Base-by-base conservation (phyloP, 92 coral and sea anemone species). In the Muricea muricata region DNA sequence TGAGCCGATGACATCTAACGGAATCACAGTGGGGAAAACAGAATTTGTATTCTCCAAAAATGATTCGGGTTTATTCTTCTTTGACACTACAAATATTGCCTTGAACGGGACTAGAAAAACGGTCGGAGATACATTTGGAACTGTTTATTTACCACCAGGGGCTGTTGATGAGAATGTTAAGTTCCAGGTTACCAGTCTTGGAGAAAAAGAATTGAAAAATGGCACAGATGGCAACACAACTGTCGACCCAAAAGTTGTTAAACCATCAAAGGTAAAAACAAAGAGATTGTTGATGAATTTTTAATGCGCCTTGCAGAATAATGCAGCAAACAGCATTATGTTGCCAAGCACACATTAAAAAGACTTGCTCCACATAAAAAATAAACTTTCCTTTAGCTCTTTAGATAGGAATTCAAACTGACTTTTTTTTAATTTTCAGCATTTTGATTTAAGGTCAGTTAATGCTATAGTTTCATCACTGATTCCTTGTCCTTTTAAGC, bases 21-120 rank as follows among this genome's bases (percentile, higher is more conserved):
- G 98, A 25, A 90, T 95, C 26, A 88, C 87, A 11, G 97, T 95
- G 20, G 98, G 98, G 46, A 95, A 95, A 78, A 91, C 98, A 0
- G 98, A 95, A 82, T 95, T 93, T 67, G 34, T 90, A 47, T 95
- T 95, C 61, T 90, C 92, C 52, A 91, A 93, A 39, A 61, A 90
- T 26, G 88, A 90, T 18, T 73, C 91, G 17, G 98, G 90, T 15
- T 94, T 96, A 8, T 92, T 94, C 77, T 94, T 94, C 88, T 94
- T 94, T 41, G 98, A 94, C 65, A 88, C 98, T n/a, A 96, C 92
- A 0, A 92, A 90, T 25, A 85, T 90, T 1, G 90, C 88, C 32
- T 67, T 80, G 3, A 83, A 92, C 35, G 98, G 92, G 4, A 46
- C 96, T 13, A 87, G n/a, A n/a, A n/a, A n/a, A n/a, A n/a, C n/a